Percentiles rank a stretch among this genome's conserved stretches.
Evolutionary conservation across 2,113 vertebrate genomes (phyloP).

Genomic region (Eurystomus gularis): DNA sequence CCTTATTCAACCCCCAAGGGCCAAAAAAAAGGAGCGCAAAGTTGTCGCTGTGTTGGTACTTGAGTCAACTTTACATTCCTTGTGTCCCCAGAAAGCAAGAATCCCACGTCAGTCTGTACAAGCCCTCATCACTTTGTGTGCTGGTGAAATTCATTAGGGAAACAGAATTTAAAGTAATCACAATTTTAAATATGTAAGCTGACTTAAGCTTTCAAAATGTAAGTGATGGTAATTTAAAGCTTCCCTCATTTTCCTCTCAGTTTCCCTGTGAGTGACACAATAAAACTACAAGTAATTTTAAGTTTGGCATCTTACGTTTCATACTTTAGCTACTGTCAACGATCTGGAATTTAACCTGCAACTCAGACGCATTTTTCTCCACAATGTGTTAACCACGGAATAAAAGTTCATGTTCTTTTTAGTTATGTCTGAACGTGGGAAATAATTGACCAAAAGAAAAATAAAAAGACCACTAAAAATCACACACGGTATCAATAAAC

Average conservation of each 20-base stretch:
- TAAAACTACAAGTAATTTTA: not conserved
- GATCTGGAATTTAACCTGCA: not conserved
- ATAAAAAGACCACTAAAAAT: not conserved
- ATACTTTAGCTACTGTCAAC: not conserved
- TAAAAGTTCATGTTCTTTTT: not conserved
- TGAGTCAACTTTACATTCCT: not conserved
- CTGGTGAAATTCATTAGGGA: accelerated
- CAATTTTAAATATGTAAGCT: not conserved
- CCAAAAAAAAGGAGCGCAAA: not conserved
- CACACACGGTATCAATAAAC: accelerated
- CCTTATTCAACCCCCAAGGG: not conserved
- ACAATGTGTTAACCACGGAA: not conserved
- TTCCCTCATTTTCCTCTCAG: not conserved
- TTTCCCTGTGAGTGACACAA: not conserved
- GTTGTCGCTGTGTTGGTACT: not conserved
- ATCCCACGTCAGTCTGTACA: not conserved
- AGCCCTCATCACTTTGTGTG: not conserved
- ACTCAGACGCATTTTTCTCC: not conserved
- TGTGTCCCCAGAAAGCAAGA: not conserved
- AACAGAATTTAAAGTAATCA: not conserved
- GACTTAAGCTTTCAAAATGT: not conserved
- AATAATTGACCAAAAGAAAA: not conserved
- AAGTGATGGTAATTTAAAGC: not conserved
- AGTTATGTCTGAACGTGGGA: not conserved
- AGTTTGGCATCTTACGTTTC: not conserved